These are phyloP conservation scores for Dynastes tityus DNA, from an alignment of 2,888 invertebrate species.

Conservation along the genomic window DNA sequence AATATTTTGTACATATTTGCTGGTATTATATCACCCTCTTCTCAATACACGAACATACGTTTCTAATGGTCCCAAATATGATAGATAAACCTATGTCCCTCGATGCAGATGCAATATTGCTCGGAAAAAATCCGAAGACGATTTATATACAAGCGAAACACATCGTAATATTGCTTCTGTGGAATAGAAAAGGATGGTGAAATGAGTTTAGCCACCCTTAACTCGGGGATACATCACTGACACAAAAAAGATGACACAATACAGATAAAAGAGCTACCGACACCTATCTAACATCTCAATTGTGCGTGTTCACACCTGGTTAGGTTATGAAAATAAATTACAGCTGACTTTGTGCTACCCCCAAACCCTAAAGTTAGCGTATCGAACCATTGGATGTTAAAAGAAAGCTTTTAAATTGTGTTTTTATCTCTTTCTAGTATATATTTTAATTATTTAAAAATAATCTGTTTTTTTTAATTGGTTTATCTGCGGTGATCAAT, in stretches of 20 bases:
- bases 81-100: too few species aligned
- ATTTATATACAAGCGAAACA: too few species aligned
- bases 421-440: background rate
- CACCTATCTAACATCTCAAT: constrained; percentile 53
- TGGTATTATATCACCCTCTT: too few species aligned
- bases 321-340: constrained; percentile 51
- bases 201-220: background rate
- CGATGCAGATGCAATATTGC: too few species aligned
- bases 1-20: too few species aligned
- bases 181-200: background rate
- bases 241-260: constrained; percentile 49
- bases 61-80: too few species aligned
- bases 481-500: constrained; percentile 2
- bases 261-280: constrained; percentile 48
- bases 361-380: constrained; percentile 7
- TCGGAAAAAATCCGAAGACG: too few species aligned
- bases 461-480: constrained; percentile 7
- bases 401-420: too few species aligned
- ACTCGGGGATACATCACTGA: background rate
- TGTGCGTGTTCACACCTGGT: constrained; percentile 53
- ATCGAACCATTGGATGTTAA: background rate
- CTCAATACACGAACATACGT: too few species aligned
- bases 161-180: too few species aligned
- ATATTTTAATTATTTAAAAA: background rate
- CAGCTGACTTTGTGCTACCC: constrained; percentile 50